Evolutionary conservation across 2,113 vertebrate species (phyloP).

Genomic region (Mastomys coucha): DNA sequence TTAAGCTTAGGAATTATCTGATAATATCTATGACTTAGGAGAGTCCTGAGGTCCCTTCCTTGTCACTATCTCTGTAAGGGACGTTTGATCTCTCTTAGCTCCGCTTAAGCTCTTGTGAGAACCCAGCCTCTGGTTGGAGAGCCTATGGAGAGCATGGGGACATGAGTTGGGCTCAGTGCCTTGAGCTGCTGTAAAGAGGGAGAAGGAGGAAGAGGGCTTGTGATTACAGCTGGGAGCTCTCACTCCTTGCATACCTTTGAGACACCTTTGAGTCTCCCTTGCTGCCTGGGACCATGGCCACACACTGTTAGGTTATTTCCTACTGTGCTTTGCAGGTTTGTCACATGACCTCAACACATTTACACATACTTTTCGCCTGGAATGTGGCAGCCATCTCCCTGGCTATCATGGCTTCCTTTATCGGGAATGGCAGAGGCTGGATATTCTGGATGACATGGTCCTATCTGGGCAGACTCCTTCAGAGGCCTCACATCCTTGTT

Average conservation of each 20-base stretch:
- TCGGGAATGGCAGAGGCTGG: not conserved
- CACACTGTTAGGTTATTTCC: not conserved
- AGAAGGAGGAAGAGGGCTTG: not conserved
- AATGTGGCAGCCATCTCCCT: not conserved
- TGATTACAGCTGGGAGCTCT: not conserved
- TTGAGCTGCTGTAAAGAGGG: accelerated
- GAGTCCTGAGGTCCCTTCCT: not conserved
- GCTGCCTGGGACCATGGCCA: not conserved
- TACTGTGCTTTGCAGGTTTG: not conserved
- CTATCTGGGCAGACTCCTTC: slow-evolving; percentile 8
- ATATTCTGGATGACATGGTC: not conserved
- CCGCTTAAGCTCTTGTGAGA: not conserved
- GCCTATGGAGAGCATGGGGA: not conserved
- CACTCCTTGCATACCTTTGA: not conserved
- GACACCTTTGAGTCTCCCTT: slow-evolving; percentile 17
- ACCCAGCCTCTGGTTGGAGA: not conserved
- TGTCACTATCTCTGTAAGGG: not conserved
- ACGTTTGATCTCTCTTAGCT: not conserved
- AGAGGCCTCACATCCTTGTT: slow-evolving; percentile 58
- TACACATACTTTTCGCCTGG: not conserved
- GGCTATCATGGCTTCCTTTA: not conserved
- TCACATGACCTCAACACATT: not conserved
- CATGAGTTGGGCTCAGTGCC: not conserved
- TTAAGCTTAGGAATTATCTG: not conserved
- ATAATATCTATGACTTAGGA: not conserved